Evolutionary conservation across 1,140 invertebrate genomes (phyloP), one percentile per base, ranked within the genome.

Genomic region (Leptestheria dahalacensis): DNA sequence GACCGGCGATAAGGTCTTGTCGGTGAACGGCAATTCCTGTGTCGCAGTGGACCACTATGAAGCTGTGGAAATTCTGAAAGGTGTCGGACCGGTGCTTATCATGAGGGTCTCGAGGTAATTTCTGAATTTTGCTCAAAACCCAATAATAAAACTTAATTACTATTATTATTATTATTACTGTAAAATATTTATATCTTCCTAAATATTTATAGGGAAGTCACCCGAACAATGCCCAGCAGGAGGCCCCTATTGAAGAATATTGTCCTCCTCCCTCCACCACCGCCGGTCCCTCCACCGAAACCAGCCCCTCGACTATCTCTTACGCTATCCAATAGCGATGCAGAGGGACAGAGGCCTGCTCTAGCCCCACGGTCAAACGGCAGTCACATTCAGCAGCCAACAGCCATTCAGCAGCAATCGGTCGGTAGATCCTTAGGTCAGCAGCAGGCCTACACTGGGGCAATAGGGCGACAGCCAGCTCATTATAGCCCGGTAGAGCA

Each of bases 1-100:
- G 71, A 85, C 92, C 51, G 92, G 91, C 53, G 95, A 99, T 72
- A 97, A 97, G 78, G 84, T 99, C 61, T 68, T 97, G 33, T 84
- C 84, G 61, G 94, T 97, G 57, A 97, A 98, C 75, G 88, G 86
- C 60, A 80, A 84, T 41, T 82, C 83, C 26, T 83, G 97, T 53
- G 79, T 89, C 33, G 82, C 84, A 62, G 90, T 90, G 28, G 91
- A 95, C 69, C 95, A 97, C 74, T 94, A 93, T 69, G 86, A 88
- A 68, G 93, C 93, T 20, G 95, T 98, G 1, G 89, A 95, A 71
- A 86, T 93, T 57, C 75, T 97, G 20, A 93, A 94, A 73, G 84
- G 85, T 28, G 89, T 89, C 64, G 91, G 91, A 4, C 78, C 82
- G 51, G 78, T 83, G n/a, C 79, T 95, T 53, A 76, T 81, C 21